Conservation (phyloP, 2,113 vertebrate genomes). For the Cavia aperea region DNA sequence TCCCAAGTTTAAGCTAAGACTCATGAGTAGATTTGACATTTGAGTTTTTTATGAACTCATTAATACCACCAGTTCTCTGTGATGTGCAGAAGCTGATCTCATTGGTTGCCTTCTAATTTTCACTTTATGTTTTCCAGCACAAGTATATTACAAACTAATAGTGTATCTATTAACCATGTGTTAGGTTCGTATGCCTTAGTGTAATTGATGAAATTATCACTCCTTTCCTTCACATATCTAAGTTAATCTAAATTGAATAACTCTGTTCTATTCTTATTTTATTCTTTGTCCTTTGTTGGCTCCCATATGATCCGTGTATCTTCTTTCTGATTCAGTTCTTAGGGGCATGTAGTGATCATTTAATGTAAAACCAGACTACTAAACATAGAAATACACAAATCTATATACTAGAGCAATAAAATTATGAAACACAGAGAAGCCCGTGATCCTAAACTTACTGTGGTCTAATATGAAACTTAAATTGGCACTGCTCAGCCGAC, state of each 20-base stretch:
- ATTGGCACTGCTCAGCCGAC: not conserved
- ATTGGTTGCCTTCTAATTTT: not conserved
- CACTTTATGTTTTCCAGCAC: not conserved
- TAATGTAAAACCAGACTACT: not conserved
- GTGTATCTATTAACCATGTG: not conserved
- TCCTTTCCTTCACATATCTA: not conserved
- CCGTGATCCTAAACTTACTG: not conserved
- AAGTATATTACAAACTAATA: not conserved
- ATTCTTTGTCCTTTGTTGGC: not conserved
- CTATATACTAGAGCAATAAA: not conserved
- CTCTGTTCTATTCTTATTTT: not conserved
- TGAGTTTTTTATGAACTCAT: not conserved
- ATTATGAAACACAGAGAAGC: not conserved
- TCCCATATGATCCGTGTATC: not conserved
- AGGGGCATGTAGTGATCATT: not conserved
- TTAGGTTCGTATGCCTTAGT: not conserved
- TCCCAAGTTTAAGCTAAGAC: not conserved
- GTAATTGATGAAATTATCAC: not conserved
- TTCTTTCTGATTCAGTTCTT: not conserved
- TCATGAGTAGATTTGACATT: not conserved
- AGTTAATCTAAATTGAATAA: not conserved
- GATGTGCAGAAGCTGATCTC: not conserved
- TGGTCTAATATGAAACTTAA: not conserved
- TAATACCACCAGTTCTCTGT: not conserved
- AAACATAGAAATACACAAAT: not conserved